Conservation (phyloP, 1,140 invertebrate genomes). For the Drosophila serrata region DNA sequence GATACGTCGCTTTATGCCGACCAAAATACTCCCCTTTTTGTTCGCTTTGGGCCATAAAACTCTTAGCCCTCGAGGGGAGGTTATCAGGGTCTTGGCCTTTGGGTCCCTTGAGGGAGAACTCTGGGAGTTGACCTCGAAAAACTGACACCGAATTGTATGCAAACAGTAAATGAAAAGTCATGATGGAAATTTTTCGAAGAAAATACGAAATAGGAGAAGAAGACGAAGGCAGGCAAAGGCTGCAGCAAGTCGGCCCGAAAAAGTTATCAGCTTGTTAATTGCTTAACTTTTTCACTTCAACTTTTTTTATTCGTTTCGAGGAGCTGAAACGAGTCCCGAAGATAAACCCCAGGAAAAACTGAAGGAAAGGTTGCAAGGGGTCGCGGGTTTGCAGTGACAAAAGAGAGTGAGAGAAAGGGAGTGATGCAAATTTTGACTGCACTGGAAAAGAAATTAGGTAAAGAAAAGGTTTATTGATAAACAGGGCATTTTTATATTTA, state of each 20-base stretch:
- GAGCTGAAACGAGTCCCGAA: constrained; percentile 52
- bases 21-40: constrained; percentile 7
- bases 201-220: background rate
- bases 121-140: constrained; percentile 38
- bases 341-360: constrained; percentile 64
- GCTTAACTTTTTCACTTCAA: constrained; percentile 84
- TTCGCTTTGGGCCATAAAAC: constrained; percentile 59
- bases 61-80: constrained; percentile 54
- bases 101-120: constrained; percentile 15
- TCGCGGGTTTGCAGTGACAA: constrained; percentile 11
- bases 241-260: constrained; percentile 57
- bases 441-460: background rate
- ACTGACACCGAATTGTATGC: constrained; percentile 50
- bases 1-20: constrained; percentile 42
- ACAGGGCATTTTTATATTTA: too few relatives aligned
- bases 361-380: constrained; percentile 64
- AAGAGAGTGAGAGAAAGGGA: constrained; percentile 15
- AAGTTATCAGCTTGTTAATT: constrained; percentile 84
- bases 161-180: constrained; percentile 57
- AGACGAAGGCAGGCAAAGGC: constrained; percentile 18
- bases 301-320: constrained; percentile 67
- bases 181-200: constrained; percentile 9
- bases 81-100: constrained; percentile 21
- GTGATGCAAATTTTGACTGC: constrained; percentile 24
- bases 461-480: background rate